Evolutionary conservation across 2,888 invertebrate species (phyloP).

Genomic region (Dioctria linearis): DNA sequence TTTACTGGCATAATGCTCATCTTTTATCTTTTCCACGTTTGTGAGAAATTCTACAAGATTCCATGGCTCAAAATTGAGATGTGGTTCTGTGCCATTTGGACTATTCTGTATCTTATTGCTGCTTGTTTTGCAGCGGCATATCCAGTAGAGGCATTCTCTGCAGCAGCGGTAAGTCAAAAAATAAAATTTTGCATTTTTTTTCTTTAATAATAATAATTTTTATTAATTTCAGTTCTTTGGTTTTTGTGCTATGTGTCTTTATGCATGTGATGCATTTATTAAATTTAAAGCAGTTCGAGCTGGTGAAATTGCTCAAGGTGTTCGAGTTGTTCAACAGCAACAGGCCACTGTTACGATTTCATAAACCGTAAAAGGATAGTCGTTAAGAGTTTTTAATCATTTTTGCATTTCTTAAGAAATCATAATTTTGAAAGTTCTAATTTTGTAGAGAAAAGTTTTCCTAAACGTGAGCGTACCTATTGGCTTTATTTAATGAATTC

Average conservation of each 20-base stretch:
- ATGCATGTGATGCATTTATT: slow-evolving; percentile 84
- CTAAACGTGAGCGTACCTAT: too few species aligned
- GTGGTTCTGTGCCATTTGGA: slow-evolving; percentile 81
- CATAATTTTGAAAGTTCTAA: neutral
- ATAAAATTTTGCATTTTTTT: slow-evolving; percentile 1
- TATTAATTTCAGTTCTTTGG: slow-evolving; percentile 84
- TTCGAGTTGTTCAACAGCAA: slow-evolving; percentile 59
- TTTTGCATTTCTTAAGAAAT: neutral
- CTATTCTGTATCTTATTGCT: slow-evolving; percentile 82
- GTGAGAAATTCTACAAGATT: slow-evolving; percentile 87
- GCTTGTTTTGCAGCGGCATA: slow-evolving; percentile 79
- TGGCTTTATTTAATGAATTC: too few species aligned
- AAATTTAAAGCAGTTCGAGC: slow-evolving; percentile 80
- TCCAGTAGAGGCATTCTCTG: slow-evolving; percentile 75
- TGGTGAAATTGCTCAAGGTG: slow-evolving; percentile 83
- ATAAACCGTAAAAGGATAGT: slow-evolving; percentile 42
- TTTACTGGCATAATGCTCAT: slow-evolving; percentile 84
- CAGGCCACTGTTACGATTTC: slow-evolving; percentile 60
- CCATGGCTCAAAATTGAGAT: slow-evolving; percentile 91
- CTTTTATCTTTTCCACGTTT: slow-evolving; percentile 87
- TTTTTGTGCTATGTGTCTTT: slow-evolving; percentile 84
- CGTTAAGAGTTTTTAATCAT: neutral
- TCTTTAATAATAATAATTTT: slow-evolving; percentile 7
- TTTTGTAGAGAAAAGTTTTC: neutral
- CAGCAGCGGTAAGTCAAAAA: slow-evolving; percentile 77